Evolutionary conservation across 2,113 vertebrate species (phyloP), one percentile per base, ranked within the genome.

Genomic region (Sinosuthora webbiana): DNA sequence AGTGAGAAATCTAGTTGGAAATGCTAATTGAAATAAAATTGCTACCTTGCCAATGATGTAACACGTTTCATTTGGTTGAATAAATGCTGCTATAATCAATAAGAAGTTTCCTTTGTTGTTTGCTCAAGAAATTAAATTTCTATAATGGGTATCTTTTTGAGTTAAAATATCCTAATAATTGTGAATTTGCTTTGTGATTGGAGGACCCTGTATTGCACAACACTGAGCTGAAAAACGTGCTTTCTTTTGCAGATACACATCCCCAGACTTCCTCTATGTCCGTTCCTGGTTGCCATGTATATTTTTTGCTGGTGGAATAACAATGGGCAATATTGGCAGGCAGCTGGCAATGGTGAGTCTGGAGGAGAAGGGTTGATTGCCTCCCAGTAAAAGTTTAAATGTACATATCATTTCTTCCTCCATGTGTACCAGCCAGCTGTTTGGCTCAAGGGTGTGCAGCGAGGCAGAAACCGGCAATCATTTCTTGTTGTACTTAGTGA

Each of bases 301-400:
- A 98, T 99, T 99, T 98, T 99, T 99, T 97, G 99, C 99, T 47
- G 99, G 99, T 80, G 99, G 99, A 88, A 99, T 99, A 96, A 99
- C 99, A 7, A 99, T 99, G 98, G 99, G 99, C 83, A 99, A 99
- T 93, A 99, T 99, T 23, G 99, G 99, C 84, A 98, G 99, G 55
- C 99, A 99, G 83, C 97, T 99, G 86, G 99, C 99, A 79, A 98
- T 99, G 99, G 99, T 99, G 97, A 98, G 98, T 95, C 55, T 87
- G 49, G 68, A 47, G 39, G 15, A 42, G 31, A 5, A 15, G 23
- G 1, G 1, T 21, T 3, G 3, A 4, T 41, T 50, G 6, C 39
- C 16, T 77, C 76, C 11, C 39, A 62, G 16, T 76, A 11, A 9
- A 77, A 42, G 21, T 60, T 74, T 15, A 60, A 64, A 50, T 60